A percentile compares a stretch with the other conserved stretches of the same genome.
These are phyloP conservation scores for Brevipalpus yothersi DNA, from an alignment of 1,140 invertebrate species.

Conservation along the genomic window DNA sequence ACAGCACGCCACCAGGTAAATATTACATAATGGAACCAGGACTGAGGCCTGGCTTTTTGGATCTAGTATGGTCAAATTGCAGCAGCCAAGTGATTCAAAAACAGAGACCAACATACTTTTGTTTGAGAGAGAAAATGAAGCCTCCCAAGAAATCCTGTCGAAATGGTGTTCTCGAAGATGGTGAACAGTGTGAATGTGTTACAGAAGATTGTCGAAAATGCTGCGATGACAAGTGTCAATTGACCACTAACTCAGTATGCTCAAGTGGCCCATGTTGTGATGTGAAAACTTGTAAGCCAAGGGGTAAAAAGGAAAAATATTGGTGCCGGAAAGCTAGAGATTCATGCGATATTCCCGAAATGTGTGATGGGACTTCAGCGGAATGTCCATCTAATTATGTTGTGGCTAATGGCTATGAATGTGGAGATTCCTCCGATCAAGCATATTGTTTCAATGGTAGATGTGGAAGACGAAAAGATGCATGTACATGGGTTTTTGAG, in stretches of 20 bases:
- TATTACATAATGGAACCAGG: too few relatives aligned
- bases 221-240: background rate
- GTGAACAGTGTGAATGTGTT: background rate
- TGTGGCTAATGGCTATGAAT: background rate
- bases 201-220: background rate
- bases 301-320: background rate
- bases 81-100: background rate
- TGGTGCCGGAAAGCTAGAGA: background rate
- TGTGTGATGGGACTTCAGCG: background rate
- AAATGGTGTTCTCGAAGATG: background rate
- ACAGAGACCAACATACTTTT: background rate
- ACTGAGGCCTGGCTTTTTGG: background rate
- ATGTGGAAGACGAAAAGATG: background rate
- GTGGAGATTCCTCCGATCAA: background rate
- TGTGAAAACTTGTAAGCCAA: background rate
- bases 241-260: background rate
- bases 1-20: background rate
- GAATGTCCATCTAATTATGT: background rate
- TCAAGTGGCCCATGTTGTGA: background rate
- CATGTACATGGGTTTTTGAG: background rate
- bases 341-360: background rate
- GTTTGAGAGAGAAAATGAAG: background rate
- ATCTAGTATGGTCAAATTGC: background rate
- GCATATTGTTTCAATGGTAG: background rate
- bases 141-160: background rate